Evolutionary conservation across 2,797 vertebrate species (phyloP).

Genomic region (Tolypeutes matacus): DNA sequence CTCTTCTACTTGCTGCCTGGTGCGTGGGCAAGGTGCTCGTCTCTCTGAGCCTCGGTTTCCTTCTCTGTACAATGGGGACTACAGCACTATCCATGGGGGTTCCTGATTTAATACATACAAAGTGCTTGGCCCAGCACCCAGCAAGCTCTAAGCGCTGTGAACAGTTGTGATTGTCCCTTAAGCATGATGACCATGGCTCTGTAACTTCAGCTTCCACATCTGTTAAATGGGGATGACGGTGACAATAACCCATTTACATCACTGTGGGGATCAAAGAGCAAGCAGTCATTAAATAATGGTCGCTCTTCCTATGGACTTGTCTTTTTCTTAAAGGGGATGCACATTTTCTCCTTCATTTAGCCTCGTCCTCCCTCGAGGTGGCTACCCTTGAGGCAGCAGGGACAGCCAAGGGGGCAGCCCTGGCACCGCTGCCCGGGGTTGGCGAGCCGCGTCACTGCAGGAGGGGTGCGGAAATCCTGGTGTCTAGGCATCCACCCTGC

Average conservation of each 20-base stretch:
- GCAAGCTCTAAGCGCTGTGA: no score
- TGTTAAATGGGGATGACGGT: no score
- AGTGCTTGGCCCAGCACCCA: background rate
- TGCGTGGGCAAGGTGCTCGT: background rate
- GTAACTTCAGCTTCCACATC: background rate
- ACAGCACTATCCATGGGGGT: rapidly evolving
- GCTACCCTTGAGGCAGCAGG: rapidly evolving
- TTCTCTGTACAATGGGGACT: no score
- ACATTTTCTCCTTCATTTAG: background rate
- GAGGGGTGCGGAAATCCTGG: background rate
- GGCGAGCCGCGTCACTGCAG: background rate
- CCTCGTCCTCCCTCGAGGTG: background rate
- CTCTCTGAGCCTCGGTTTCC: background rate
- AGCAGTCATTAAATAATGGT: background rate
- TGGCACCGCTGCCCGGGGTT: background rate
- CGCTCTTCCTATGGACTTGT: background rate
- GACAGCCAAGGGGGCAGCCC: background rate
- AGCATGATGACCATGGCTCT: background rate
- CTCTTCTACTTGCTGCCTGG: background rate
- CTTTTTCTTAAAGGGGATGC: background rate
- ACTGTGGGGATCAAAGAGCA: background rate
- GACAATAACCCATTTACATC: background rate
- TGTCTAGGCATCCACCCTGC: background rate
- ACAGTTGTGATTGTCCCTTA: background rate
- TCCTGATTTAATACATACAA: background rate